phyloP scores from a whole-genome alignment of 2,797 vertebrate species.

The Huso huso region DNA sequence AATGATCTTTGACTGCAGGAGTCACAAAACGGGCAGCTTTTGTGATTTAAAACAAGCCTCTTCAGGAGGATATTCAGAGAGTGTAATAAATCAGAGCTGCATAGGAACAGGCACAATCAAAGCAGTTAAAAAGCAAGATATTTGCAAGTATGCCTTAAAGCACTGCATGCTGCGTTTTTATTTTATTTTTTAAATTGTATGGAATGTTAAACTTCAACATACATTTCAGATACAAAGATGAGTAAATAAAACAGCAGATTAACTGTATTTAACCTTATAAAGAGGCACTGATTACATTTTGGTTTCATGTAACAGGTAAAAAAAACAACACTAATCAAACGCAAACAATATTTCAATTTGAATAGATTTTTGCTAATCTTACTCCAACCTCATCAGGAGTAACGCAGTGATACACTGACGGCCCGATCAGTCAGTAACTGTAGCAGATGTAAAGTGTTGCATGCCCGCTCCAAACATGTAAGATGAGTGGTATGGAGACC shows the following conservation, averaged over 20 bases:
- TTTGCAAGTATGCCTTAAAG: neutral
- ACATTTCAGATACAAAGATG: too few relatives aligned
- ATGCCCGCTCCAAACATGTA: neutral
- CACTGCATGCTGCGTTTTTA: neutral
- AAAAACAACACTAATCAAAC: too few relatives aligned
- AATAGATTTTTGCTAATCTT: neutral
- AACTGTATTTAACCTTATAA: too few relatives aligned
- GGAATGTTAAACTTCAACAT: too few relatives aligned
- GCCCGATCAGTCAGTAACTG: too few relatives aligned
- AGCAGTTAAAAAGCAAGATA: slow-evolving; percentile 2
- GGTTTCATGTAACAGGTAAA: too few relatives aligned
- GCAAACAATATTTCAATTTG: too few relatives aligned
- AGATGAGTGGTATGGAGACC: too few relatives aligned
- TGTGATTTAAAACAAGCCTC: neutral
- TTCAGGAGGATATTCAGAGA: neutral
- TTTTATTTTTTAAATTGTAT: too few relatives aligned
- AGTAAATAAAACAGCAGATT: too few relatives aligned
- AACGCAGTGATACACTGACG: too few relatives aligned
- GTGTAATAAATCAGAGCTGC: slow-evolving; percentile 9
- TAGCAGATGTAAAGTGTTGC: neutral
- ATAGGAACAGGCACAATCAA: slow-evolving; percentile 6
- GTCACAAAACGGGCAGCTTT: neutral
- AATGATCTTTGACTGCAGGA: slow-evolving; percentile 8
- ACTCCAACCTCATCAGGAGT: neutral
- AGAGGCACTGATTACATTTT: too few relatives aligned